These are phyloP conservation scores for Hydrochoerus hydrochaeris DNA, from an alignment of 2,113 vertebrate species.

Conservation along the genomic window DNA sequence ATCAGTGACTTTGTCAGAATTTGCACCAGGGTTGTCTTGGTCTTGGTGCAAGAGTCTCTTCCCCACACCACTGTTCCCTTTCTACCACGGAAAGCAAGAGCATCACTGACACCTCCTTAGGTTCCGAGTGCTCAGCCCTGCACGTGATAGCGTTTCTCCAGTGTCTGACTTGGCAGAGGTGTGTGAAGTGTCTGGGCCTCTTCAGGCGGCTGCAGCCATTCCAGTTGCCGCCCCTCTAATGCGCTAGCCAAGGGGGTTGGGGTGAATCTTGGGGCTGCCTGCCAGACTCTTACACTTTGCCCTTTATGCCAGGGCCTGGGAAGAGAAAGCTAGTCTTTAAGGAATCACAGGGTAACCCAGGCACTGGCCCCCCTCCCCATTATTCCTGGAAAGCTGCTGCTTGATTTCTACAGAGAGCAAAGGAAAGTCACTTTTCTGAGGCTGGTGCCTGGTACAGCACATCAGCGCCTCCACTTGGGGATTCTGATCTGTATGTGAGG, in stretches of 20 bases:
- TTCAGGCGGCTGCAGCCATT: not conserved
- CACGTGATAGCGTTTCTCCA: not conserved
- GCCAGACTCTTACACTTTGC: conserved; percentile 28
- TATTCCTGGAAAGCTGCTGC: conserved; percentile 61
- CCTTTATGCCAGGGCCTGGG: not conserved
- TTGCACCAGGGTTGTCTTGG: not conserved
- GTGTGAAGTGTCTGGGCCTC: not conserved
- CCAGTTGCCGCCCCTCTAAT: conserved; percentile 12
- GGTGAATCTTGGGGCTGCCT: not conserved
- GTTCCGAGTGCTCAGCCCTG: not conserved
- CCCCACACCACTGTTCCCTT: not conserved
- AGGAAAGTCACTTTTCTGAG: conserved; percentile 22
- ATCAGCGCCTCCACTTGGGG: not conserved
- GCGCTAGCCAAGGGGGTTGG: conserved; percentile 7
- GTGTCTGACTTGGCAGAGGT: not conserved
- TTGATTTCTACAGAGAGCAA: not conserved
- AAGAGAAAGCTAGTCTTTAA: conserved; percentile 38
- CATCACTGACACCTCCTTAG: not conserved
- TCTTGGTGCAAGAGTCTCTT: not conserved
- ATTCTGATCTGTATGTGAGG: not conserved
- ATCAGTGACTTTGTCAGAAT: not conserved
- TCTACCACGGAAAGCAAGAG: not conserved
- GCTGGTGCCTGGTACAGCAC: not conserved
- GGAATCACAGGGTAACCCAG: not conserved
- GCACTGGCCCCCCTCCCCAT: not conserved